Base-by-base conservation (phyloP, 2,888 invertebrate genomes). In the Drosophila lutescens region DNA sequence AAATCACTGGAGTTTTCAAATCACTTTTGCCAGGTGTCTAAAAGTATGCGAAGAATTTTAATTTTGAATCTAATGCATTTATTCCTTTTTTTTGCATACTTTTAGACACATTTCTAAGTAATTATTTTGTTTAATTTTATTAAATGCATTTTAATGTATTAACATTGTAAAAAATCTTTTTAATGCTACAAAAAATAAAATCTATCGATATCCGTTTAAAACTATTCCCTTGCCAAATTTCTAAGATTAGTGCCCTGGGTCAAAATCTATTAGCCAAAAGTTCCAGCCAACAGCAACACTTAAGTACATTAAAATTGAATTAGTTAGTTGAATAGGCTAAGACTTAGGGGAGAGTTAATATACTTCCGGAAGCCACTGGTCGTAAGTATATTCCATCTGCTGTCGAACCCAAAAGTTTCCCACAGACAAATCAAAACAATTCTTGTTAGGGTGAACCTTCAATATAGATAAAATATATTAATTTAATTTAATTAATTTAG, bases 231-330 rank as follows among this genome's bases (percentile, higher is more conserved):
- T 2, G 2, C 0, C 9, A 15, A 15, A n/a, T 15, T 41, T 8
- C n/a, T 9, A 1, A 15, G 15, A 9, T 3, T 0, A 15, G 44
- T 13, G 20, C 2, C 7, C 50, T 49, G 49, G 20, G 32, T 26
- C 13, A 60, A 34, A 36, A n/a, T 36, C 30, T 8, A 67, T 68
- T 65, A 54, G 20, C 47, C 57, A 23, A 47, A 57, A 44, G 17
- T 30, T 17, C 44, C 7, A 12, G 43, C 53, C 26, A 23, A 15
- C 23, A 47, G n/a, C 41, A 32, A 13, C 12, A 50, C 32, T 51
- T 60, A 62, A 78, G 72, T 83, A 71, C 63, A 78, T 80, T 78
- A 74, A 71, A 78, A 80, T 83, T 72, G 61, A 83, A 80, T 79
- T 81, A 79, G 79, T 72, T 36, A 36, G 20, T 43, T 36, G 46